Percentiles rank a stretch among this genome's conserved stretches.
Conservation (phyloP, 2,797 vertebrate genomes). For the Eurystomus glaucurus region DNA sequence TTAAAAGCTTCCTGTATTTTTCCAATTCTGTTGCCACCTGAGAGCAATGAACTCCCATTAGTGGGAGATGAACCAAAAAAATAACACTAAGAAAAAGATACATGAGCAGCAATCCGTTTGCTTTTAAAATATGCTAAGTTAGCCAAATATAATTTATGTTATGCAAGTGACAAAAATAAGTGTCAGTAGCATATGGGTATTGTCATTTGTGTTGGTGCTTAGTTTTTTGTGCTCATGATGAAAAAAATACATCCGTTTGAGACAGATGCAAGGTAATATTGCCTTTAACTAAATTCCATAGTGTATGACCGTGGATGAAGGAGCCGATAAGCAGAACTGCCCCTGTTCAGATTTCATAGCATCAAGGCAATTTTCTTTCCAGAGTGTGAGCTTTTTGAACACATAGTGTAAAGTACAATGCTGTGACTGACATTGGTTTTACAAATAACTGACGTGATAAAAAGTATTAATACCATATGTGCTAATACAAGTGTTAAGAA, state of each 20-base stretch:
- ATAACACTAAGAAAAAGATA: background rate
- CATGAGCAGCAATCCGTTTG: background rate
- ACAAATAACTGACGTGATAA: background rate
- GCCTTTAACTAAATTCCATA: constrained; percentile 55
- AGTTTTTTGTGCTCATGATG: constrained; percentile 41
- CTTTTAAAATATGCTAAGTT: background rate
- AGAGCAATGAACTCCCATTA: constrained; percentile 1
- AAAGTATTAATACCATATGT: background rate
- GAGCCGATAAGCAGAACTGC: constrained; percentile 1
- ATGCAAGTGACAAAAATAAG: constrained; percentile 14
- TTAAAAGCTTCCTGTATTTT: background rate
- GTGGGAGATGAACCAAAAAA: background rate
- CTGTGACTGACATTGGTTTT: background rate
- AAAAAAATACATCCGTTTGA: constrained; percentile 44
- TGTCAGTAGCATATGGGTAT: constrained; percentile 40
- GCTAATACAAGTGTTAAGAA: background rate
- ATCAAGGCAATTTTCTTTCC: constrained; percentile 39
- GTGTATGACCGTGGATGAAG: background rate
- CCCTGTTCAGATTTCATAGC: constrained; percentile 23
- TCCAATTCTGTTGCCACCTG: background rate
- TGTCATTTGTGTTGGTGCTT: constrained; percentile 44
- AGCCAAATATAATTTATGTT: background rate
- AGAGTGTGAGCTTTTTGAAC: background rate
- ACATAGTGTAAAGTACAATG: background rate
- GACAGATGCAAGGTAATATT: constrained; percentile 49